Base-by-base conservation (phyloP, 2,888 invertebrate genomes). In the Hypomecis punctinalis region DNA sequence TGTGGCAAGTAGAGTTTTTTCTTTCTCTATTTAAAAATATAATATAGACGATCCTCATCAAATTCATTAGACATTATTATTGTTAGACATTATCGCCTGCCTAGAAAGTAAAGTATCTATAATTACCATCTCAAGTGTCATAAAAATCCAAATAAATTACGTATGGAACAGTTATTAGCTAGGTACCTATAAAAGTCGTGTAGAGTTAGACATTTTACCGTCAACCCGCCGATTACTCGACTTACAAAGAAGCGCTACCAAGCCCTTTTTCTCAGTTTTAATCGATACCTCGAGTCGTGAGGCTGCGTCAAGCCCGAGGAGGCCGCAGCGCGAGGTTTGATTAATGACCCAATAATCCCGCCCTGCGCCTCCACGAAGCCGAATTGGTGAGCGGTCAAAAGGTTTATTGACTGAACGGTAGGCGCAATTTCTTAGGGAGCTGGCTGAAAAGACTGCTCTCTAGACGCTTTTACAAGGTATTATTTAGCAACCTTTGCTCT, bases 321-420 rank as follows among this genome's bases (percentile, higher is more conserved):
- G 78, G 71, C 64, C 59, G 63, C 69, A 79, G 79, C 76, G 76
- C 76, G 88, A 82, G 83, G 80, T 75, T 86, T 91, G 92, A 93
- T 92, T 92, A 92, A 93, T 92, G 91, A 89, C 85, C 88, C 90
- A 91, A 91, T 92, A 91, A 92, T 90, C 90, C 91, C 85, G 85
- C 84, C 85, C 84, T 82, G 79, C 83, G 88, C 90, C 90, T 90
- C 88, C 91, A 91, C 88, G 92, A 92, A 91, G 92, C 91, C 87
- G 92, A 91, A 88, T 91, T 90, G 91, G 90, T 91, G 91, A 88
- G 81, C 89, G 91, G 93, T 90, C 92, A 91, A 91, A 90, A 91
- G 91, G 92, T 91, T 91, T 91, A 90, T 90, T 91, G 90, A 88
- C 91, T 90, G 84, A 81, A 77, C 81, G 78, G 80, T 74, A 79